Conservation (phyloP, 2,888 invertebrate species). For the Chorisops tibialis region DNA sequence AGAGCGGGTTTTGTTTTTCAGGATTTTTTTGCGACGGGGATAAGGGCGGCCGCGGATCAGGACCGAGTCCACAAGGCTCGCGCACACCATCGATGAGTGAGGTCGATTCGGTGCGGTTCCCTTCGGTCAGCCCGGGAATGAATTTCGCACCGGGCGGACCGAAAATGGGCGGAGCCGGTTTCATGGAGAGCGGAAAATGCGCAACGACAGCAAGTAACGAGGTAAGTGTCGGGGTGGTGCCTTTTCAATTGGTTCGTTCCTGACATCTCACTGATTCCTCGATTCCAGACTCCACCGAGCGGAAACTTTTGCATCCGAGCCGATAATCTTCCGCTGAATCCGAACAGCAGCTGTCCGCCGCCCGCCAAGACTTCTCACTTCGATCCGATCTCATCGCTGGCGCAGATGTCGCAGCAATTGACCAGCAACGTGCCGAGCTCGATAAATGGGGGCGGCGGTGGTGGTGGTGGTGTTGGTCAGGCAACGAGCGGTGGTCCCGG, state of each 20-base stretch:
- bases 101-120: slow-evolving; percentile 42
- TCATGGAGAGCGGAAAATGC: slow-evolving; percentile 45
- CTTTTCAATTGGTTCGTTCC: background rate
- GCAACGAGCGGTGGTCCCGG: slow-evolving; percentile 46
- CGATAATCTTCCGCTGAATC: slow-evolving; percentile 65
- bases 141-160: slow-evolving; percentile 38
- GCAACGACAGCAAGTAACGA: slow-evolving; percentile 33
- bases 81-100: slow-evolving; percentile 45
- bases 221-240: slow-evolving; percentile 22
- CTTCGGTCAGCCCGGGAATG: slow-evolving; percentile 46
- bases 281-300: slow-evolving; percentile 40
- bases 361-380: slow-evolving; percentile 69
- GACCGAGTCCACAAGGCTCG: slow-evolving; percentile 47
- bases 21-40: slow-evolving; percentile 17
- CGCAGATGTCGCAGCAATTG: slow-evolving; percentile 91
- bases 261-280: too few species aligned
- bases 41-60: slow-evolving; percentile 35
- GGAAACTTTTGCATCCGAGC: slow-evolving; percentile 52
- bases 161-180: slow-evolving; percentile 43
- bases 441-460: slow-evolving; percentile 52
- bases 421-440: slow-evolving; percentile 70
- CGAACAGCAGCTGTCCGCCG: slow-evolving; percentile 57
- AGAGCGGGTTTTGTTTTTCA: background rate
- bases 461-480: slow-evolving; percentile 51
- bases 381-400: slow-evolving; percentile 89